Percentiles rank a stretch among this genome's conserved stretches.
These are phyloP conservation scores for Argyresthia albistria DNA, from an alignment of 2,888 invertebrate genomes.

Conservation along the genomic window DNA sequence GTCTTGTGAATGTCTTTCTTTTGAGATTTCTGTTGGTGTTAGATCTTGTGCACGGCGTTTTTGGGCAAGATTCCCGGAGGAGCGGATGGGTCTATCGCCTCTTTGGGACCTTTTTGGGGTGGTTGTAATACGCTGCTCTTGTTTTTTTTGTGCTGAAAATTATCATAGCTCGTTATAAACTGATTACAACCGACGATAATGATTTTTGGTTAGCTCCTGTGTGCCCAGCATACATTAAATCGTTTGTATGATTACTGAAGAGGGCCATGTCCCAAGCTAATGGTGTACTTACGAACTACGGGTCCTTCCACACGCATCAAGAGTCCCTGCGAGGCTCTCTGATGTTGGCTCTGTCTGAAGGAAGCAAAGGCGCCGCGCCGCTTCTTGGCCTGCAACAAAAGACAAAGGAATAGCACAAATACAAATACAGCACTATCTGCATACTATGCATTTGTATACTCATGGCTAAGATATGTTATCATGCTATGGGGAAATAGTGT, in stretches of 20 bases:
- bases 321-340: too few species aligned
- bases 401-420: constrained; percentile 11
- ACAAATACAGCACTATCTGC: too few species aligned
- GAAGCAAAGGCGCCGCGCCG: constrained; percentile 24
- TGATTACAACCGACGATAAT: not conserved
- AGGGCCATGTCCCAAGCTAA: not conserved
- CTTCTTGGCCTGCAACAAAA: constrained; percentile 31
- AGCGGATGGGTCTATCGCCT: not conserved
- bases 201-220: too few species aligned
- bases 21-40: not conserved
- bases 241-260: not conserved
- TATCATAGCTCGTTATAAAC: not conserved
- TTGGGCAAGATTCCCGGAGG: not conserved
- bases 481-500: too few species aligned
- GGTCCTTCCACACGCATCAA: too few species aligned
- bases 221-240: too few species aligned
- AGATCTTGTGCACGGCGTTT: not conserved
- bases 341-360: constrained; percentile 20
- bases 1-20: not conserved
- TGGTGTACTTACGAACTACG: too few species aligned
- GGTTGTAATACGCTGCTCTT: not conserved
- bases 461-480: too few species aligned
- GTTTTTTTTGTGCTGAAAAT: not conserved
- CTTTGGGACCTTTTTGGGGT: not conserved
- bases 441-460: too few species aligned